phyloP scores from a whole-genome alignment of 1,140 invertebrate genomes.

The Antheraea pernyi region DNA sequence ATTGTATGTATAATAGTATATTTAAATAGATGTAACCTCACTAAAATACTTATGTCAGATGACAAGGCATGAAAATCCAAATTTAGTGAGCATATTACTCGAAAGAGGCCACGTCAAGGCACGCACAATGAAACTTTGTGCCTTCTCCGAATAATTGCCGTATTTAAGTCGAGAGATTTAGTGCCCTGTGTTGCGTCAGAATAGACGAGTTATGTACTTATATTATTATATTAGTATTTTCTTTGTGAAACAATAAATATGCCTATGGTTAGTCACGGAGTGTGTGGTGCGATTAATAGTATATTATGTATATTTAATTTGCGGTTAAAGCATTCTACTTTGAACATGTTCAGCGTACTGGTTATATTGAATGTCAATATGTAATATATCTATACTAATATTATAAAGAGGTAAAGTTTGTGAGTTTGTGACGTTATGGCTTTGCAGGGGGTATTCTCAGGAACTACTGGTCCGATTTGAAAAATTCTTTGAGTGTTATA shows the following conservation, averaged over 20 bases:
- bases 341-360: no score
- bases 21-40: slow-evolving; percentile 16
- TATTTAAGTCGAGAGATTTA: slow-evolving; percentile 59
- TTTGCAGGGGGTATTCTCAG: no score
- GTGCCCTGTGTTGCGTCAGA: slow-evolving; percentile 44
- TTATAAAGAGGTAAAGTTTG: no score
- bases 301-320: neutral
- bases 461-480: no score
- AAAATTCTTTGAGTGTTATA: no score
- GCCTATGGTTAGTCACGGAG: neutral
- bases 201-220: slow-evolving; percentile 17
- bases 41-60: slow-evolving; percentile 55
- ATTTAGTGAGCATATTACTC: slow-evolving; percentile 49
- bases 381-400: no score
- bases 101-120: slow-evolving; percentile 34
- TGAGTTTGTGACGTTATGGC: no score
- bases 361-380: no score
- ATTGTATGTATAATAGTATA: slow-evolving; percentile 38
- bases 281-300: neutral
- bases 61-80: slow-evolving; percentile 66
- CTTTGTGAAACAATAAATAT: no score
- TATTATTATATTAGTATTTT: neutral
- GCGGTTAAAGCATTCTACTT: neutral
- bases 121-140: slow-evolving; percentile 56
- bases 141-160: slow-evolving; percentile 64